Evolutionary conservation across 1,140 invertebrate species (phyloP).

Genomic region (Drosophila serrata): DNA sequence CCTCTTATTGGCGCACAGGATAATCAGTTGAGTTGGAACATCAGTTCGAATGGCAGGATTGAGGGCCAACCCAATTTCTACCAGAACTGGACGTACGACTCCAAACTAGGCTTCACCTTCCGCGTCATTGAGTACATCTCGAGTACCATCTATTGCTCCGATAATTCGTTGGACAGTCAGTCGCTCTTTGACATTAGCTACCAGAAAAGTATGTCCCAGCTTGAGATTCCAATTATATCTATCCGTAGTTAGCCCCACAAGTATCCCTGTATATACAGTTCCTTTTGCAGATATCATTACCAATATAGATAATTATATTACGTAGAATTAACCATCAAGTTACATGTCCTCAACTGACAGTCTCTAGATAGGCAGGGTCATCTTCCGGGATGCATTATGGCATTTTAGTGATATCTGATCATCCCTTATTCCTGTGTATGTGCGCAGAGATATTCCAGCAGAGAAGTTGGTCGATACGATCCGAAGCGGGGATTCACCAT

Average conservation of each 20-base stretch:
- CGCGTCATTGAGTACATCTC: conserved; percentile 27
- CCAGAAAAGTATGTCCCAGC: conserved; percentile 18
- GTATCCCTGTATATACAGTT: conserved; percentile 16
- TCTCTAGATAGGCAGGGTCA: conserved; percentile 1
- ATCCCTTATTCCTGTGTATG: conserved; percentile 21
- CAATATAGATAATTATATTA: conserved; percentile 6
- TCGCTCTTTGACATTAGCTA: conserved; percentile 35
- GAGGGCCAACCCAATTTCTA: conserved; percentile 37
- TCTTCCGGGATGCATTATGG: no score
- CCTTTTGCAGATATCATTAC: conserved; percentile 2
- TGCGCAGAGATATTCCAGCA: conserved; percentile 71
- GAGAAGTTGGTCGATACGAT: conserved; percentile 85
- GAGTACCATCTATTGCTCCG: conserved; percentile 13
- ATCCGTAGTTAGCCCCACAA: conserved; percentile 20
- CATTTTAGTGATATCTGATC: conserved; percentile 15
- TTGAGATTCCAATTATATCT: not conserved
- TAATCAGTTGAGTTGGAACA: conserved; percentile 3
- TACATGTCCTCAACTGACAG: not conserved
- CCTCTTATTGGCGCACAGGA: conserved; percentile 14
- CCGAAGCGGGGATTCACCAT: conserved; percentile 88
- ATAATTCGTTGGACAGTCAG: not conserved
- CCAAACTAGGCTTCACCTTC: conserved; percentile 56
- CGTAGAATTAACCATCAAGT: conserved; percentile 23
- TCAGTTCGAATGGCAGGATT: conserved; percentile 31
- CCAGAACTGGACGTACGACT: conserved; percentile 40